Evolutionary conservation across 2,797 vertebrate species (phyloP).

Genomic region (Eidolon dupreanum): DNA sequence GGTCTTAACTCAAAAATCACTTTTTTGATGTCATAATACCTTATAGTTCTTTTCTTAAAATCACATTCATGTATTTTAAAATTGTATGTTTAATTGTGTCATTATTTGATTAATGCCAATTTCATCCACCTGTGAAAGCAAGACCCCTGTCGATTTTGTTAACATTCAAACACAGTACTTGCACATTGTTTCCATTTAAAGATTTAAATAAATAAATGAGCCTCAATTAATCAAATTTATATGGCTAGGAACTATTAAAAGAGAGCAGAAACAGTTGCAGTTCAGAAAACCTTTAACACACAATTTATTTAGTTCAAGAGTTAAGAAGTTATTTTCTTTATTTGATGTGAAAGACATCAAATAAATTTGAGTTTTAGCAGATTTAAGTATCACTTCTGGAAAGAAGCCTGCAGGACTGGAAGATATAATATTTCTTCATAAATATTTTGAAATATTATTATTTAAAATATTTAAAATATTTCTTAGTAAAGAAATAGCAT

Average conservation of each 20-base stretch:
- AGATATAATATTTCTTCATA: not conserved
- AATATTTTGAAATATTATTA: too few relatives aligned
- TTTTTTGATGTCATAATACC: not conserved
- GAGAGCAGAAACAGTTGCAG: not conserved
- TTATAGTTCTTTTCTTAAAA: not conserved
- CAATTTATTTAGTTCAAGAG: not conserved
- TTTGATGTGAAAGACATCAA: not conserved
- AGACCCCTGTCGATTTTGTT: not conserved
- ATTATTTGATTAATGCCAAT: not conserved
- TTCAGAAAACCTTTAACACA: not conserved
- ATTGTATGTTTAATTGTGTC: not conserved
- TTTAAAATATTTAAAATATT: too few relatives aligned
- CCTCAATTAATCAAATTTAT: not conserved
- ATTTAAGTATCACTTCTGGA: not conserved
- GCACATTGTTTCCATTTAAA: not conserved
- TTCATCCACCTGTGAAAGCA: not conserved
- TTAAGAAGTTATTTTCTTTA: not conserved
- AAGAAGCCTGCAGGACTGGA: not conserved
- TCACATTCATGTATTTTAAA: not conserved
- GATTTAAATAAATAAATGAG: not conserved
- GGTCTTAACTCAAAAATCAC: not conserved
- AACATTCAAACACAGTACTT: not conserved
- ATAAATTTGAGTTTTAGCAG: not conserved
- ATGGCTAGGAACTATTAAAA: not conserved
- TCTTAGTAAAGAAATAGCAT: not conserved